Base-by-base conservation (phyloP, 2,888 invertebrate genomes). In the Eupithecia subumbrata region DNA sequence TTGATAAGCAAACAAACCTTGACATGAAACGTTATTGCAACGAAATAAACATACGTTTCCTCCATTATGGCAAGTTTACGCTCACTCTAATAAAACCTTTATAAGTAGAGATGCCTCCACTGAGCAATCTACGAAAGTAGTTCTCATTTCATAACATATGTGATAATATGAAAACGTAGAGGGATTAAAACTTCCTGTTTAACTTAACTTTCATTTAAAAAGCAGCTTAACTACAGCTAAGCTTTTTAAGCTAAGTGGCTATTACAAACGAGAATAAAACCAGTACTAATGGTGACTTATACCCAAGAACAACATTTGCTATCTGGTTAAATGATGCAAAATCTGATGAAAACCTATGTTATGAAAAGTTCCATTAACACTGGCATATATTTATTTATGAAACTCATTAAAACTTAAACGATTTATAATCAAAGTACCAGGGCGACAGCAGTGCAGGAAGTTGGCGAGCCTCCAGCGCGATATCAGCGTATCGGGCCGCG, bases 401-500 rank as follows among this genome's bases (percentile, higher is more conserved):
- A 71, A 34, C 45, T 63, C 45, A 70, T 71, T 74, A 69, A 67
- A 77, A 67, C 43, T 74, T 56, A 60, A 72, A 69, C 70, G 70
- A 70, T 77, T 71, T 75, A 72, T 75, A 77, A 73, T 71, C 70
- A 75, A 43, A 84, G 81, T 84, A 85, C 83, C 79, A 84, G 84
- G 84, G 75, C 74, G 75, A 81, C 78, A 85, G 73, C 83, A 81
- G 81, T 76, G 79, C 78, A 81, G 82, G 78, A 82, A 79, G 82
- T 81, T 87, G 88, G 88, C 87, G 74, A 71, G 68, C 52, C 72
- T 84, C 87, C 88, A 87, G 81, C 78, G 70, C 69, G 78, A 78
- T 79, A 78, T 73, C 73, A 66, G 68, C 72, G 67, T 77, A 80
- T 78, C 78, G 78, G 66, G 66, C 71, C 75, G 78, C 82, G 80